A percentile compares a stretch with the other conserved stretches of the same genome.
These are phyloP conservation scores for Rhodophaea formosa DNA, from an alignment of 2,888 invertebrate species.

Conservation along the genomic window DNA sequence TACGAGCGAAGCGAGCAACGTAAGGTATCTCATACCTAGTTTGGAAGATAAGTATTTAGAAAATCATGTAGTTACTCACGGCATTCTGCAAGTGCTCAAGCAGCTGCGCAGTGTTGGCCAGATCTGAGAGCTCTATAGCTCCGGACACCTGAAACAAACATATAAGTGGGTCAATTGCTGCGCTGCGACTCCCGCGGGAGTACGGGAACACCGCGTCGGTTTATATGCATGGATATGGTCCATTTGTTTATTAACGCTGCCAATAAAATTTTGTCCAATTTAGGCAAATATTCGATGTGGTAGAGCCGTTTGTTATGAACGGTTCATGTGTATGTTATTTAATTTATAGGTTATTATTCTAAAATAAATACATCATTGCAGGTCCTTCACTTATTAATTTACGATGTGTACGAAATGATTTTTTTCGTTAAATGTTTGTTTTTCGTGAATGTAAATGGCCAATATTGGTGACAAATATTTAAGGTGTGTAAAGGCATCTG, in stretches of 20 bases:
- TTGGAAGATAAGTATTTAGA: not conserved
- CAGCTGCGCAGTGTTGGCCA: slow-evolving; percentile 63
- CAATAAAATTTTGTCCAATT: not conserved
- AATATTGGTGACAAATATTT: too few relatives aligned
- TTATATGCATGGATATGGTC: slow-evolving; percentile 3
- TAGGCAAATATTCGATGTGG: not conserved
- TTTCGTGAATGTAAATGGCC: too few relatives aligned
- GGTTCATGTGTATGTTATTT: not conserved
- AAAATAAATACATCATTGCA: too few relatives aligned
- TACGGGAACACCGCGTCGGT: slow-evolving; percentile 30
- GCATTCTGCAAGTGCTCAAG: slow-evolving; percentile 63
- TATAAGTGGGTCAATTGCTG: slow-evolving; percentile 65
- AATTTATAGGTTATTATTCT: too few relatives aligned
- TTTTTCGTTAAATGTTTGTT: too few relatives aligned
- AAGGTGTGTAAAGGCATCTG: too few relatives aligned
- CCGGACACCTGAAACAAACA: slow-evolving; percentile 71
- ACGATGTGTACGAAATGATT: too few relatives aligned
- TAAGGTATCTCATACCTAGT: too few relatives aligned
- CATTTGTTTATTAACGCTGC: not conserved
- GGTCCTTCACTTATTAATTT: too few relatives aligned
- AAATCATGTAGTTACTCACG: slow-evolving; percentile 49
- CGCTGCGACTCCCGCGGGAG: slow-evolving; percentile 32
- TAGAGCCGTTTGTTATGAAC: not conserved
- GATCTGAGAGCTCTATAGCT: slow-evolving; percentile 65
- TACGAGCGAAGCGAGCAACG: too few relatives aligned